phyloP scores from a whole-genome alignment of 2,888 invertebrate species.

The Acronicta psi region DNA sequence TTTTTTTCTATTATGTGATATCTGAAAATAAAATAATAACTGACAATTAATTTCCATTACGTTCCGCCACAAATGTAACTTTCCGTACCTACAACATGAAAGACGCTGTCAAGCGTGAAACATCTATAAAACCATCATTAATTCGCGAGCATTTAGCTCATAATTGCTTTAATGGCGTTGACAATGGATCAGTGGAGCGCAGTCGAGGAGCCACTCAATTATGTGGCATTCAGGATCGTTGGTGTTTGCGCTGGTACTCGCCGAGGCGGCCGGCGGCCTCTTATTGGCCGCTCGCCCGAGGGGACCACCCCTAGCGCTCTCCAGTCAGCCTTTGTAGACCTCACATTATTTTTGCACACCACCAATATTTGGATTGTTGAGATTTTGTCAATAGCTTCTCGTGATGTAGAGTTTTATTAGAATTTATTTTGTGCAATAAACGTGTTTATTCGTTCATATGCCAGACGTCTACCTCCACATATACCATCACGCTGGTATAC shows the following conservation, averaged over 20 bases:
- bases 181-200: constrained; percentile 77
- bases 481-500: no score
- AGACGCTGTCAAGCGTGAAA: constrained; percentile 71
- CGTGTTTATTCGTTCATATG: not conserved
- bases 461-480: no score
- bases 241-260: constrained; percentile 79
- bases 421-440: constrained; percentile 1
- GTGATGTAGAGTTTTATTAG: constrained; percentile 12
- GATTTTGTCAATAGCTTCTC: constrained; percentile 51
- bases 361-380: constrained; percentile 62
- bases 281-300: constrained; percentile 76
- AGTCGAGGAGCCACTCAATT: constrained; percentile 79
- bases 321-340: constrained; percentile 59
- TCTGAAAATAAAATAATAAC: not conserved
- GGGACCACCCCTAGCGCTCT: constrained; percentile 64
- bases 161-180: constrained; percentile 81
- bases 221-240: constrained; percentile 80
- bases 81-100: constrained; percentile 18
- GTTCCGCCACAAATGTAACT: constrained; percentile 6
- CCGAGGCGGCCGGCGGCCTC: constrained; percentile 73
- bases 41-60: no score
- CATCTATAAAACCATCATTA: constrained; percentile 80
- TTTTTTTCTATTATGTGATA: no score
- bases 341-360: constrained; percentile 52
- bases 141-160: constrained; percentile 79